A percentile compares a stretch with the other conserved stretches of the same genome.
Evolutionary conservation across 2,797 vertebrate species (phyloP).

Genomic region (Gymnodraco acuticeps): DNA sequence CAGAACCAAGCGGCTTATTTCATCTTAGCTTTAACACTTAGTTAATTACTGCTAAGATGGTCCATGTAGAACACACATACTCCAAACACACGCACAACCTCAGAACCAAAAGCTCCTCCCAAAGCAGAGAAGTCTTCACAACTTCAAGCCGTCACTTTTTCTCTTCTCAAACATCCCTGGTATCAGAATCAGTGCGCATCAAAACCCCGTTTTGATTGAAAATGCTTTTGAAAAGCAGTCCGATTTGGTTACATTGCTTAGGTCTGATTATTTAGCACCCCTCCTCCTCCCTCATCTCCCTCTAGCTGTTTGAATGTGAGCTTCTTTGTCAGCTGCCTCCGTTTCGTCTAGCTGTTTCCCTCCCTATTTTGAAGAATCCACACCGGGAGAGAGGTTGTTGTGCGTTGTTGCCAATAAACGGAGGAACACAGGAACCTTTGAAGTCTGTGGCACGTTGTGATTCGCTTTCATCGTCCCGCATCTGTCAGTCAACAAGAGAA

Average conservation of each 20-base stretch:
- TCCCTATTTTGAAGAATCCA: conserved; percentile 65
- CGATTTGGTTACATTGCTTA: conserved; percentile 63
- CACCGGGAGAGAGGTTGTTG: conserved; percentile 61
- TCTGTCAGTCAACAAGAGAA: conserved; percentile 73
- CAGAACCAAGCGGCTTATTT: conserved; percentile 72
- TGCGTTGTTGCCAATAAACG: conserved; percentile 73
- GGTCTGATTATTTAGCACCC: conserved; percentile 71
- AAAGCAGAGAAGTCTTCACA: conserved; percentile 47
- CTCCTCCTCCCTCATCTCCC: conserved; percentile 45
- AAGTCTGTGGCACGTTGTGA: conserved; percentile 69
- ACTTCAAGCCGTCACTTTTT: conserved; percentile 52
- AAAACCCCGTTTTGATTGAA: conserved; percentile 68
- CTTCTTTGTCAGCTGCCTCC: conserved; percentile 66
- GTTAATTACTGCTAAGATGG: conserved; percentile 63
- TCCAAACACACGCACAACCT: neutral
- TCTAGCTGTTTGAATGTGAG: conserved; percentile 68
- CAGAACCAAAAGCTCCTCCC: conserved; percentile 33
- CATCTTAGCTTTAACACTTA: conserved; percentile 61
- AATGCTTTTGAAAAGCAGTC: conserved; percentile 71
- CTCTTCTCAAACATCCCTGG: conserved; percentile 56
- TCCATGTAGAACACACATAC: conserved; percentile 34
- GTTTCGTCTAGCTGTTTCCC: conserved; percentile 36
- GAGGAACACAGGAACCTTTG: conserved; percentile 69
- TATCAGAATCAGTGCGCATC: conserved; percentile 61
- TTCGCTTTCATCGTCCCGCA: conserved; percentile 75